Conservation (phyloP, 2,113 vertebrate species). For the Marmota monax region DNA sequence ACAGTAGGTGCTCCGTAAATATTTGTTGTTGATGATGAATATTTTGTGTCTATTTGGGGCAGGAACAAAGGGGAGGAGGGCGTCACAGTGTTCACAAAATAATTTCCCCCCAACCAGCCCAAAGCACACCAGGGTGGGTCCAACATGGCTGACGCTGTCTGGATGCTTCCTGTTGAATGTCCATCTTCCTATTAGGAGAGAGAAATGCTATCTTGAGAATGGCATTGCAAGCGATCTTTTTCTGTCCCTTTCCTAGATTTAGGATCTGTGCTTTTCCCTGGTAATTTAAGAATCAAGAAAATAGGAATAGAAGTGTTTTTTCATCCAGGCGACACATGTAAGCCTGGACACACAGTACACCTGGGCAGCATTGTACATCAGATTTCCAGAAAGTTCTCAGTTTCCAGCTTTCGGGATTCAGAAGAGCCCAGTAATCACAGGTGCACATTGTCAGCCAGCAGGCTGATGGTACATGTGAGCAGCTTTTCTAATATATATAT, state of each 20-base stretch:
- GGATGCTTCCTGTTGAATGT: background rate
- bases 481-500: background rate
- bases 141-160: background rate
- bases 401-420: background rate
- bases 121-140: background rate
- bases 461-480: background rate
- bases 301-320: background rate
- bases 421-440: background rate
- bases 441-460: background rate
- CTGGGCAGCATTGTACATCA: accelerated
- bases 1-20: background rate
- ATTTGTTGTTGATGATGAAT: background rate
- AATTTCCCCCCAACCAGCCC: background rate
- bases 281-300: background rate
- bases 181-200: background rate
- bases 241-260: background rate
- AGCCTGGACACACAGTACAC: background rate
- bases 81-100: background rate
- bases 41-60: background rate
- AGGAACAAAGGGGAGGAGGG: background rate
- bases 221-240: background rate
- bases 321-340: background rate
- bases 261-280: background rate
- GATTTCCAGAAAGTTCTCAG: background rate
- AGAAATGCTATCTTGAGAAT: background rate